phyloP scores from a whole-genome alignment of 2,113 vertebrate genomes.

The Lycaon pictus region DNA sequence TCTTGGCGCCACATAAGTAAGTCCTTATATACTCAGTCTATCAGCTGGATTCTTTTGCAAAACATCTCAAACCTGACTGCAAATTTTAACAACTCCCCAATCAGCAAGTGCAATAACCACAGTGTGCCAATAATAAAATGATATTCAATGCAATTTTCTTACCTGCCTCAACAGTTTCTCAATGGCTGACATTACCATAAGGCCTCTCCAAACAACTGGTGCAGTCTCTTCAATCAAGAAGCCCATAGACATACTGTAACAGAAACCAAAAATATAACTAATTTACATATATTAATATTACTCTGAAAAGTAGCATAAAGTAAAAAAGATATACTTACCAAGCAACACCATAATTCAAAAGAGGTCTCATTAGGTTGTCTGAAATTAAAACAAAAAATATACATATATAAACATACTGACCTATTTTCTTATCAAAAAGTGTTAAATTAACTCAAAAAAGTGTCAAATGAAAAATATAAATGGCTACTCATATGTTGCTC shows the following conservation, averaged over 20 bases:
- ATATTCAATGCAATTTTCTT: constrained; percentile 72
- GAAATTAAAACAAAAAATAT: constrained; percentile 81
- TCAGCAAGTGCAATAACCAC: constrained; percentile 9
- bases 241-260: constrained; percentile 98
- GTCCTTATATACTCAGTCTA: background rate
- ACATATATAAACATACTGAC: background rate
- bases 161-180: constrained; percentile 96
- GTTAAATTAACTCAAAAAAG: background rate
- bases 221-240: constrained; percentile 95
- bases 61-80: constrained; percentile 27
- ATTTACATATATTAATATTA: constrained; percentile 50
- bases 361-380: constrained; percentile 97
- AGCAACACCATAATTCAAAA: constrained; percentile 95
- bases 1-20: background rate
- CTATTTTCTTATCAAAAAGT: constrained; percentile 21
- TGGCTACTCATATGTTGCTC: background rate
- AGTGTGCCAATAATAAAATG: constrained; percentile 37
- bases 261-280: constrained; percentile 70
- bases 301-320: constrained; percentile 75
- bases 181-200: constrained; percentile 99
- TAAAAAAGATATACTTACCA: constrained; percentile 91
- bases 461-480: constrained; percentile 45
- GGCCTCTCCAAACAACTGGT: constrained; percentile 96
- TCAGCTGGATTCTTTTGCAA: constrained; percentile 54
- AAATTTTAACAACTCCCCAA: constrained; percentile 53